Conservation (phyloP, 2,797 vertebrate genomes). For the Enteromius viviparus region DNA sequence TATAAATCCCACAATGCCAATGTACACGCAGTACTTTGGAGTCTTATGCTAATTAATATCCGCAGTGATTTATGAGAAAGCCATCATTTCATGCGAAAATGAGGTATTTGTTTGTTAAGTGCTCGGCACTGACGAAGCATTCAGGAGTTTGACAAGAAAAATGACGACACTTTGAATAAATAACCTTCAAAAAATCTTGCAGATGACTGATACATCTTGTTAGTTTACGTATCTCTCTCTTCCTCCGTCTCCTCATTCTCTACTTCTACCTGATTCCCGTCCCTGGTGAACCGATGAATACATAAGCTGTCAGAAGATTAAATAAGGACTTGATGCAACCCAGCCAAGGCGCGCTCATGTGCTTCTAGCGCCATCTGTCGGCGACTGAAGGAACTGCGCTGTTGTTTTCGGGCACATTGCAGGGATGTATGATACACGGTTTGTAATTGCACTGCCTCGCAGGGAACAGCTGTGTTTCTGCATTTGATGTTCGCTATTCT, state of each 20-base stretch:
- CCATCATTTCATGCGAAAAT: constrained; percentile 15
- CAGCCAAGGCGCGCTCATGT: background rate
- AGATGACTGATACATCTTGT: constrained; percentile 47
- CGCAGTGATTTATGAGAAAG: constrained; percentile 21
- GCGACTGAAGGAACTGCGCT: background rate
- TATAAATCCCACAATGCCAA: constrained; percentile 44
- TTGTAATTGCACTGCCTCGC: constrained; percentile 6
- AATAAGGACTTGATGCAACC: background rate
- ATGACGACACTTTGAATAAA: constrained; percentile 20
- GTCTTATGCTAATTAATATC: constrained; percentile 39
- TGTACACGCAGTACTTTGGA: constrained; percentile 10
- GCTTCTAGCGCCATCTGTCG: constrained; percentile 48
- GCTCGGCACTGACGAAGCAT: constrained; percentile 39
- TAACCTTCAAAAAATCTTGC: constrained; percentile 4
- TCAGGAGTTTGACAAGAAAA: constrained; percentile 41
- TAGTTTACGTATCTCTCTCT: constrained; percentile 9
- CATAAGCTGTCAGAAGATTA: background rate
- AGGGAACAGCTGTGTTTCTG: constrained; percentile 16
- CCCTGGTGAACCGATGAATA: background rate
- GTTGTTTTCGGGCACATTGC: background rate
- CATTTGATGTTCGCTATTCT: constrained; percentile 8
- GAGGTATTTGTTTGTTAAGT: constrained; percentile 35
- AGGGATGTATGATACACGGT: background rate
- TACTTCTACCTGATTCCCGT: background rate
- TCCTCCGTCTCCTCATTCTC: background rate